These are phyloP conservation scores for Halichoeres trimaculatus DNA, from an alignment of 2,113 vertebrate genomes.

Conservation along the genomic window DNA sequence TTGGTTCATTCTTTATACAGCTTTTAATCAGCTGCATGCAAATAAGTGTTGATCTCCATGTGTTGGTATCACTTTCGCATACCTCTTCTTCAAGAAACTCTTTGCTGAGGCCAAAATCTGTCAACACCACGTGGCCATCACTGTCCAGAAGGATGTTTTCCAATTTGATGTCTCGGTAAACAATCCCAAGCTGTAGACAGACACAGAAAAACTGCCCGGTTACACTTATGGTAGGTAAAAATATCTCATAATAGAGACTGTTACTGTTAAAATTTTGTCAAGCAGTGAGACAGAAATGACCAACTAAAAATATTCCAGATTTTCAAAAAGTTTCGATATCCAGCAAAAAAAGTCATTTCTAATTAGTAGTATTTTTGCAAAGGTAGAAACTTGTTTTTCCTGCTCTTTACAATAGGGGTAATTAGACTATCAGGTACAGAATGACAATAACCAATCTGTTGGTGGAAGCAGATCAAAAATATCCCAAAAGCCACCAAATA, in stretches of 20 bases:
- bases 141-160: constrained; percentile 93
- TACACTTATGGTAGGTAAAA: background rate
- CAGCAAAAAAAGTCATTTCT: no score
- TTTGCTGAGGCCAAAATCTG: constrained; percentile 95
- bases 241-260: no score
- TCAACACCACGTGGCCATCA: constrained; percentile 91
- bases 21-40: background rate
- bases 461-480: no score
- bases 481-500: no score
- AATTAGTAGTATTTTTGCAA: no score
- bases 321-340: no score
- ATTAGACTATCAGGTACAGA: no score
- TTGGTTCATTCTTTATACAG: background rate
- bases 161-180: constrained; percentile 93
- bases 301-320: background rate
- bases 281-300: background rate
- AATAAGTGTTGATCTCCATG: background rate
- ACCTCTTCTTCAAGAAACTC: constrained; percentile 93
- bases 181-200: constrained; percentile 89
- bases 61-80: background rate
- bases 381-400: no score
- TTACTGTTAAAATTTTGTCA: background rate
- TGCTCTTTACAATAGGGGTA: no score
- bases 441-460: no score
- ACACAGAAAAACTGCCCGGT: constrained; percentile 2